Percentiles rank a stretch among this genome's conserved stretches.
phyloP scores from a whole-genome alignment of 2,888 invertebrate genomes.

The Portevinia maculata region DNA sequence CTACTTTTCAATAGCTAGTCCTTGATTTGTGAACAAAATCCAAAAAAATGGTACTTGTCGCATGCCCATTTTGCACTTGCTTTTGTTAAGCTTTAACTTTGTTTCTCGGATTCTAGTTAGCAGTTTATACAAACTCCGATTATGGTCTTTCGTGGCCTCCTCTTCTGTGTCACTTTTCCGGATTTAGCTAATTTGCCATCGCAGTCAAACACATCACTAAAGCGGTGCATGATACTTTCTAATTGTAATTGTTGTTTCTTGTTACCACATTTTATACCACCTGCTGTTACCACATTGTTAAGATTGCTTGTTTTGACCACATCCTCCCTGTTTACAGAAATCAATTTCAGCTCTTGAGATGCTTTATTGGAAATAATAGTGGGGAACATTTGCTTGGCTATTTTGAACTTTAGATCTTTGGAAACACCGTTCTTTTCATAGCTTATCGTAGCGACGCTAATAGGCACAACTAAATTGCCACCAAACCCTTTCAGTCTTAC shows the following conservation, averaged over 20 bases:
- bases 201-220: too few relatives aligned
- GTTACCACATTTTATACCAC: too few relatives aligned
- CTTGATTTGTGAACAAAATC: constrained; percentile 32
- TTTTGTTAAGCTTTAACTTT: constrained; percentile 59
- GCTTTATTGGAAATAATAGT: constrained; percentile 17
- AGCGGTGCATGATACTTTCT: too few relatives aligned
- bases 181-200: constrained; percentile 19
- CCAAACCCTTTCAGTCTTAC: constrained; percentile 29
- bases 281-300: constrained; percentile 1
- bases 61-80: too few relatives aligned
- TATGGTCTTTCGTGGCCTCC: too few relatives aligned
- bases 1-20: constrained; percentile 42
- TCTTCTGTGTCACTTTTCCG: constrained; percentile 28
- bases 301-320: background rate
- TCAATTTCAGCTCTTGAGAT: too few relatives aligned
- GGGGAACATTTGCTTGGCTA: constrained; percentile 8
- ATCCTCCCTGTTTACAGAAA: too few relatives aligned
- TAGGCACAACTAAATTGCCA: constrained; percentile 20
- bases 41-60: too few relatives aligned
- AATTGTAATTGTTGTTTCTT: too few relatives aligned
- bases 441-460: constrained; percentile 10
- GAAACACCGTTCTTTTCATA: constrained; percentile 17
- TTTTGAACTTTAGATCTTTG: too few relatives aligned
- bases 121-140: constrained; percentile 41
- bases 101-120: constrained; percentile 38